Base-by-base conservation (phyloP, 2,113 vertebrate species). In the Ceuthmochares aereus region DNA sequence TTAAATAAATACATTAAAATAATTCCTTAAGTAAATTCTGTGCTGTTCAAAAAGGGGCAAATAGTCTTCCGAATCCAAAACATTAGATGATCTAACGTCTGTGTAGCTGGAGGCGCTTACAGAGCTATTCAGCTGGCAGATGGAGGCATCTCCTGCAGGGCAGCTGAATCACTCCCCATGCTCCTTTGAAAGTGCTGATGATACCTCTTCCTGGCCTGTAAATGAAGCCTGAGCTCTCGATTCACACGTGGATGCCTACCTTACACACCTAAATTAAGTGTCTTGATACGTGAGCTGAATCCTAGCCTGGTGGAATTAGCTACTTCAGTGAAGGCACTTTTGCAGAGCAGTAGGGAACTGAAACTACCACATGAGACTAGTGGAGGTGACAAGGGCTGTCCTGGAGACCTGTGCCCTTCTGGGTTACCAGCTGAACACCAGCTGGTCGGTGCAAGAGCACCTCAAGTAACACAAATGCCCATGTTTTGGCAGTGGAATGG, bases 231-330 rank as follows among this genome's bases (percentile, higher is more conserved):
- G 59, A 34, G 9, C 30, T 69, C 54, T 32, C 15, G 30, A 27
- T 68, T 84, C 58, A 27, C 34, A 6, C 17, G 1, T 1, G 23
- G 62, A 29, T 1, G 0, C 11, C 20, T 47, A 22, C 0, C 0
- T 59, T 67, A 25, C 49, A 21, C 52, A 32, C 16, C 55, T 49
- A 3, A 62, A 12, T n/a, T 14, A 42, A 58, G 21, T 55, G 22
- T 66, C 32, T 59, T 58, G 34, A 45, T 14, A 4, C 3, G 1
- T 4, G 16, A 68, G 17, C 21, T 40, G 43, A 56, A n/a, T 60
- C n/a, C 6, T 26, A 4, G 36, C 30, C 14, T 17, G 1, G 6
- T 37, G 51, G 29, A 51, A 55, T 51, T n/a, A 27, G 19, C 55
- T 90, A 2, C 42, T 59, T 87, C 23, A 72, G 26, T 7, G 60